Base-by-base conservation (phyloP, 2,797 vertebrate species). In the Mionectes olivaceus region DNA sequence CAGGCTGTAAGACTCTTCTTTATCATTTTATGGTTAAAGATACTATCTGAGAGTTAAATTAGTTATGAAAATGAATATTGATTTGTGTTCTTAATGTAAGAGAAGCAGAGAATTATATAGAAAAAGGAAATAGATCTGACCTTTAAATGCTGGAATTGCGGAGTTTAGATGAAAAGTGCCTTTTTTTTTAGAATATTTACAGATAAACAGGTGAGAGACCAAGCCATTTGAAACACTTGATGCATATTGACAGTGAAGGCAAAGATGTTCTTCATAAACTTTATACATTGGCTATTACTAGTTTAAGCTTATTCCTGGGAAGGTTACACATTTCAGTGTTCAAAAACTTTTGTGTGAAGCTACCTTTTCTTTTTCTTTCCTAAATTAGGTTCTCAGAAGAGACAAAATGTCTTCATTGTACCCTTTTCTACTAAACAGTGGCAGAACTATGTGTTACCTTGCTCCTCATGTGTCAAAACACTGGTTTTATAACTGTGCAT, bases 51-150 rank as follows among this genome's bases (percentile, higher is more conserved):
- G 63, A 53, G 39, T 84, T 90, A 79, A 90, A 90, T 69, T 73
- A 64, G 61, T 81, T 91, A 88, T 73, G 30, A 87, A 90, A 82
- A 67, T 59, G 9, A 76, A 47, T 74, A 68, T 83, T 76, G 64
- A 74, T 87, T 86, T 89, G 50, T 93, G 35, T 85, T 89, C 75
- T 80, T 82, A 85, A 80, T 85, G 43, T 57, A 83, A 87, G 32
- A 88, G 37, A 70, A 83, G 21, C 18, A 87, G 52, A 77, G 13
- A 83, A 87, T 80, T 59, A 71, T 50, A 39, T 10, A 75, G 81
- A 22, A 56, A 87, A 95, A 59, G 33, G 60, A 63, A 83, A 73
- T 35, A 50, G 47, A 25, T 74, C 23, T 74, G 61, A 78, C 49
- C 53, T 81, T 83, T n/a, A 63, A 59, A 43, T 64, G 43, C 30